Evolutionary conservation across 1,140 invertebrate genomes (phyloP).

Genomic region (Macrosteles quadrilineatus): DNA sequence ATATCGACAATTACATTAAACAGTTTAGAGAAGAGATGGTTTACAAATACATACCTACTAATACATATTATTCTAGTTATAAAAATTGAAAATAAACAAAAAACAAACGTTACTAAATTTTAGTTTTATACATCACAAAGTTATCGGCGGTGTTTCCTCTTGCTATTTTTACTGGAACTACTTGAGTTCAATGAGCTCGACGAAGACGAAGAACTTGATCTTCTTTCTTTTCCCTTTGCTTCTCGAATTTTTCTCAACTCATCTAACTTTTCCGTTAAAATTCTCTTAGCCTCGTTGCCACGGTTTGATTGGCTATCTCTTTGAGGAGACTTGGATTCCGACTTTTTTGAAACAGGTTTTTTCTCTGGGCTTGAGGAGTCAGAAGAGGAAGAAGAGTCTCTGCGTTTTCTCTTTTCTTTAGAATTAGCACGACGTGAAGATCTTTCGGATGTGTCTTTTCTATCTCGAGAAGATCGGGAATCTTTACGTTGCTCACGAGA

Average conservation of each 20-base stretch:
- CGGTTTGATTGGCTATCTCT: not conserved
- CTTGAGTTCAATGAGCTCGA: constrained; percentile 25
- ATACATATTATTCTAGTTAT: no score
- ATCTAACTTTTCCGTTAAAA: constrained; percentile 6
- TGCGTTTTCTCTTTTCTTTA: constrained; percentile 15
- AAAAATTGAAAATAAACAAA: no score
- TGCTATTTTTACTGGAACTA: not conserved
- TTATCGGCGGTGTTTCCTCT: not conserved
- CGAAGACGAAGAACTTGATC: constrained; percentile 24
- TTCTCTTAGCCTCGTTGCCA: constrained; percentile 12
- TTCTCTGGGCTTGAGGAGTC: not conserved
- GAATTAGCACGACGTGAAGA: constrained; percentile 17
- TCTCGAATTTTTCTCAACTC: constrained; percentile 12
- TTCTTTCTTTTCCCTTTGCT: constrained; percentile 27
- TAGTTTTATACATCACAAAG: no score
- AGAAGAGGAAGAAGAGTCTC: not conserved
- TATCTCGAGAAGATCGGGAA: not conserved
- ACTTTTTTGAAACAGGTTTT: not conserved
- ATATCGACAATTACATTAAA: no score
- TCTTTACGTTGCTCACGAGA: constrained; percentile 11
- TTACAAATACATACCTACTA: no score
- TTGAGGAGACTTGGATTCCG: not conserved
- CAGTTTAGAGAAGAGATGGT: no score
- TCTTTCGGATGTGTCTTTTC: not conserved
- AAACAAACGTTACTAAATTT: no score